Percentiles rank a stretch among this genome's conserved stretches.
Conservation (phyloP, 2,888 invertebrate genomes). For the Anoplius nigerrimus region DNA sequence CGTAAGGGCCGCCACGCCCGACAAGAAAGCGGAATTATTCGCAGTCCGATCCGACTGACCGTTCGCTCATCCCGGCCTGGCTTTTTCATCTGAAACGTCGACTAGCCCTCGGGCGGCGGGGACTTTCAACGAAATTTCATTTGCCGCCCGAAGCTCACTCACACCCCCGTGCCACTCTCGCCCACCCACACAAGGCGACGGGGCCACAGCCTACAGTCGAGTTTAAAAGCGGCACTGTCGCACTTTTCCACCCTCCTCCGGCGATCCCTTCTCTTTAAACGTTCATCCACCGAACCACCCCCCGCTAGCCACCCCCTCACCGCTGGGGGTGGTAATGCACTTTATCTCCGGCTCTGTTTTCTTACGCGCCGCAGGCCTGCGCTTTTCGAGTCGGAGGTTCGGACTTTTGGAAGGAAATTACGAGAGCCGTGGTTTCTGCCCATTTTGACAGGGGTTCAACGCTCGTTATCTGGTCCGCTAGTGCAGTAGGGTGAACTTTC, state of each 20-base stretch:
- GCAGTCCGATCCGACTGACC: no score
- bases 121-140: slow-evolving; percentile 2
- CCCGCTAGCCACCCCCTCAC: neutral
- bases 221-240: slow-evolving; percentile 4
- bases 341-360: slow-evolving; percentile 4
- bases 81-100: no score
- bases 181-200: no score
- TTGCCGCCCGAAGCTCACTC: neutral
- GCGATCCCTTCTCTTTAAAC: neutral
- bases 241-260: neutral
- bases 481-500: no score
- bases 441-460: no score
- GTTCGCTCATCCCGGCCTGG: no score
- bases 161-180: no score
- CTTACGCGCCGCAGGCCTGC: neutral
- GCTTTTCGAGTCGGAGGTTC: neutral
- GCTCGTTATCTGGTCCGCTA: no score
- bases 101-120: neutral
- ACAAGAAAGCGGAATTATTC: no score
- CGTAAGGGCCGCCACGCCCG: no score
- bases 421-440: neutral
- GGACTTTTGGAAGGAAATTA: slow-evolving; percentile 1
- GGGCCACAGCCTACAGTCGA: neutral
- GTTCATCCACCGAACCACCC: neutral
- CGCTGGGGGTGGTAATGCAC: slow-evolving; percentile 1